Base-by-base conservation (phyloP, 2,113 vertebrate species). In the Nesogale talazaci region DNA sequence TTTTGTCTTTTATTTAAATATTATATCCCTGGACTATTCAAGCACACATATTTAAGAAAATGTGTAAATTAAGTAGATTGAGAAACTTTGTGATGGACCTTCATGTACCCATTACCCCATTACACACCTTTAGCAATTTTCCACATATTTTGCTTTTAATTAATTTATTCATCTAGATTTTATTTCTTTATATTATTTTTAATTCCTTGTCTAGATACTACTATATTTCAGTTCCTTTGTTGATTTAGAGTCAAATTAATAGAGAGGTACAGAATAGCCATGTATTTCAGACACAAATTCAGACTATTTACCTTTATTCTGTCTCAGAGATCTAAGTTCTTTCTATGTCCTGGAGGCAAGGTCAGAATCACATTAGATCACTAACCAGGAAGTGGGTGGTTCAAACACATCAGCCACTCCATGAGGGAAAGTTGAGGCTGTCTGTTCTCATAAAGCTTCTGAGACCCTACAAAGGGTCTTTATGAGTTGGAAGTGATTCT, bases 1-100 rank as follows among this genome's bases (percentile, higher is more conserved):
- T 85, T 20, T 76, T 88, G 86, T 27, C 2, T 93, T 86, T 76
- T 81, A 87, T 46, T 92, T 90, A 81, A 88, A 61, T 22, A 56
- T 38, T 31, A 15, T 36, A 59, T 70, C 22, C 79, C 85, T 12
- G 38, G 82, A 75, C 65, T 12, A 82, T 89, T 65, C 8, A 86
- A 94, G 65, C 22, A 82, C 36, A 38, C 8, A 78, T 11, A 90
- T 65, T 17, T n/a, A n/a, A n/a, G n/a, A n/a, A n/a, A n/a, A n/a
- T 57, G 16, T 57, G 56, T 57, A 57, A 11, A 57, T 57, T 57
- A 57, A 11, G 59, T 42, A 86, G 74, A 75, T 38, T 65, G 17
- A 59, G 14, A 76, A 75, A 79, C 3, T 36, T 2, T 34, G 56
- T 3, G 81, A 72, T 65, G 82, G 46, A 92, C 46, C 1, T 25